These are phyloP conservation scores for Raja brachyura DNA, from an alignment of 2,113 vertebrate species.

Conservation along the genomic window DNA sequence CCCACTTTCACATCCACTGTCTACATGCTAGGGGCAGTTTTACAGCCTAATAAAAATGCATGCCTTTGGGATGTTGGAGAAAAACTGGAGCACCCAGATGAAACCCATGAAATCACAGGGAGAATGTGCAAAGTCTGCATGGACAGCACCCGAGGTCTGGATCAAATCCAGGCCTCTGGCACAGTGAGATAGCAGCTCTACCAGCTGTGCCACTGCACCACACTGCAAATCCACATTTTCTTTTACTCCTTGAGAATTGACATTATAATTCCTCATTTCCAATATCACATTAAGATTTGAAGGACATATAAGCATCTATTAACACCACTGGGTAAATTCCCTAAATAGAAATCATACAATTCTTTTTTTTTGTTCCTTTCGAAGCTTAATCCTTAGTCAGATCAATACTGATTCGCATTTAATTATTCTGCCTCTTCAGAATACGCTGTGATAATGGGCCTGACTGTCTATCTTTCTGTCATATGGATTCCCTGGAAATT, in stretches of 20 bases:
- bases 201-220: too few species aligned
- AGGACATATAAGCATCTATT: neutral
- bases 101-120: too few species aligned
- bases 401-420: slow-evolving; percentile 27
- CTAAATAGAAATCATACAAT: neutral
- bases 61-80: too few species aligned
- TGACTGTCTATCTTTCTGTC: slow-evolving; percentile 28
- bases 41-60: too few species aligned
- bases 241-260: neutral
- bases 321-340: neutral
- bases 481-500: slow-evolving; percentile 18
- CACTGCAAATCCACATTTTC: neutral
- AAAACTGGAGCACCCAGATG: too few species aligned
- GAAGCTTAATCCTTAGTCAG: slow-evolving; percentile 13
- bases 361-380: neutral
- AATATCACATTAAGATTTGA: neutral
- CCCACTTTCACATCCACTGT: too few species aligned
- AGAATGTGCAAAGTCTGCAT: too few species aligned
- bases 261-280: neutral
- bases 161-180: too few species aligned
- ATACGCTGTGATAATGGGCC: slow-evolving; percentile 11
- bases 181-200: too few species aligned
- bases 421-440: slow-evolving; percentile 38
- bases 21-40: too few species aligned
- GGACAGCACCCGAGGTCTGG: too few species aligned